Conservation (phyloP, 2,797 vertebrate genomes). For the Lutjanus argentimaculatus region DNA sequence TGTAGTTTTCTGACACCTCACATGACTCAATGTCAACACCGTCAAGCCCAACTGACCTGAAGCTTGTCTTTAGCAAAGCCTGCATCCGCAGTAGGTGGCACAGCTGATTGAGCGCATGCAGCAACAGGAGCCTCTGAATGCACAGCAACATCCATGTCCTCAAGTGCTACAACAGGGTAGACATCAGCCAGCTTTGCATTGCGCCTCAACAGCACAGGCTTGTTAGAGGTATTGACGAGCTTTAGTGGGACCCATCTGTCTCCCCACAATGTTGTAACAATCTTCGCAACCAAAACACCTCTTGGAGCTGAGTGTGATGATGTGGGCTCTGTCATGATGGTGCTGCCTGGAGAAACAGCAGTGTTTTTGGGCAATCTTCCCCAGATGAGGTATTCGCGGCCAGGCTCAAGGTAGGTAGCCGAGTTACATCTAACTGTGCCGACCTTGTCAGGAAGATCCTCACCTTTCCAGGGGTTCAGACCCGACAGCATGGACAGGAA, state of each 20-base stretch:
- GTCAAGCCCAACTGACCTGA: background rate
- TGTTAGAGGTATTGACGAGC: slow-evolving; percentile 17
- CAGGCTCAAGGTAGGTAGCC: slow-evolving; percentile 38
- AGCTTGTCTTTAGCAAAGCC: background rate
- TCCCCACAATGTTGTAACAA: slow-evolving; percentile 32
- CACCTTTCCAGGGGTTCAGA: slow-evolving; percentile 34
- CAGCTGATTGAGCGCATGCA: background rate
- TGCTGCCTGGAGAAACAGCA: slow-evolving; percentile 38
- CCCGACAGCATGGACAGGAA: slow-evolving; percentile 41
- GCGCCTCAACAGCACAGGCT: slow-evolving; percentile 3
- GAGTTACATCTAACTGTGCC: slow-evolving; percentile 45
- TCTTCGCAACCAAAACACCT: slow-evolving; percentile 9
- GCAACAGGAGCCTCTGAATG: background rate
- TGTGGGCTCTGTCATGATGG: slow-evolving; percentile 36
- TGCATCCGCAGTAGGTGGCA: background rate
- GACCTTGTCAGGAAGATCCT: slow-evolving; percentile 14
- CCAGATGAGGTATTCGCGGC: slow-evolving; percentile 40
- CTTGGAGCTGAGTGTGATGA: background rate
- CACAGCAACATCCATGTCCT: background rate
- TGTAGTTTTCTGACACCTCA: background rate
- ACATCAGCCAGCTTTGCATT: slow-evolving; percentile 53
- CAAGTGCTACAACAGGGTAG: slow-evolving; percentile 16
- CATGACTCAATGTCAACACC: background rate
- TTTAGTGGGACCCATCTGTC: slow-evolving; percentile 44
- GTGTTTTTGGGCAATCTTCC: slow-evolving; percentile 8